Evolutionary conservation across 1,140 invertebrate genomes (phyloP), one percentile per base, ranked within the genome.

Genomic region (Elymnias hypermnestra): DNA sequence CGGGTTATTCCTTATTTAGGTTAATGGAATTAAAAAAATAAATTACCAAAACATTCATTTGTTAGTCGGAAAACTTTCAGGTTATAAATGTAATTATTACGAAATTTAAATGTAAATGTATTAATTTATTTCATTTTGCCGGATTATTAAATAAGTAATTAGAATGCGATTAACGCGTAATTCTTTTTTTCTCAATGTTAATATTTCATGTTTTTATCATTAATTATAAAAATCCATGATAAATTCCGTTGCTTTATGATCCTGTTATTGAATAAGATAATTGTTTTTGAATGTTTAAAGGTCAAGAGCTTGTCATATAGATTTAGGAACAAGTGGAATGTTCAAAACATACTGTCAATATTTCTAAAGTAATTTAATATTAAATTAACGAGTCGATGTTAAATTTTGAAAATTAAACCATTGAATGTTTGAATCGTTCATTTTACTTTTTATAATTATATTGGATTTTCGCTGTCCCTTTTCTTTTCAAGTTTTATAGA

Each of bases 301-400:
- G n/a, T 67, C 60, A 63, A 63, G 77, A 82, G 77, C 77, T 82
- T 82, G 72, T 82, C 72, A 72, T 74, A 39, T 72, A 76, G 71
- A 44, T n/a, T 39, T 48, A 57, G 40, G 44, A 53, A 35, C 44
- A 43, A 26, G 23, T 57, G 10, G 41, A 76, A 75, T 56, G 73
- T 82, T 82, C 77, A 77, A 82, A 79, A 66, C 56, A 67, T 77
- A 66, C 56, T 72, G 77, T 82, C 77, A 82, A 82, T 82, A 78
- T 63, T 56, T 65, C 48, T 72, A 68, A 79, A 44, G 13, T 53
- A 55, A 58, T 49, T 43, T 46, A 47, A 53, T 57, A 45, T 41
- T 55, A 39, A 48, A 43, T 26, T 31, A 40, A n/a, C 8, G 23
- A 39, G 46, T 53, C 51, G 58, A 55, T 67, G 53, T 63, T 49